Evolutionary conservation across 2,113 vertebrate species (phyloP), one percentile per base, ranked within the genome.

Genomic region (Miniopterus natalensis): DNA sequence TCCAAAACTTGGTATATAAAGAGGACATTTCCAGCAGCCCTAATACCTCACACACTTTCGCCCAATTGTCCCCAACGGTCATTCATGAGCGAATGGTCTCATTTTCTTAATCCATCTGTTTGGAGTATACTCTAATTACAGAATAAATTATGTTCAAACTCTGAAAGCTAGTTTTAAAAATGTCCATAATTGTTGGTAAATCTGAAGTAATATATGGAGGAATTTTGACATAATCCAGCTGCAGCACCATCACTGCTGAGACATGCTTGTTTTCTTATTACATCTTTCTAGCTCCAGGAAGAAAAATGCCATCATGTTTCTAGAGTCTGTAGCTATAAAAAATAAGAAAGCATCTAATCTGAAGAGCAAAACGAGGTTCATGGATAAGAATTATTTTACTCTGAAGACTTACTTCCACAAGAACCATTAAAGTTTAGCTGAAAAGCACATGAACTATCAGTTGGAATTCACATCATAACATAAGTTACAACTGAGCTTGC

Each of bases 91-190:
- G 21, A 87, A 8, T 3, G 1, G 27, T 92, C 18, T 92, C 0
- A 94, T 96, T 94, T 96, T n/a, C 96, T 96, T 68, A 78, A 12
- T 10, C 77, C 51, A 94, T 89, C 10, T 63, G 85, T 94, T 96
- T 18, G 45, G 1, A 13, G 84, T 81, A 4, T 31, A 90, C 25
- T 29, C 49, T 12, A 29, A n/a, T 70, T 74, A 84, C 4, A 42
- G 93, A 94, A 88, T 36, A 96, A 97, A 92, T 73, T 68, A 80
- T 61, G 68, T 57, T 45, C 90, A 93, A 89, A 25, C 13, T 96
- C 47, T 77, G 20, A 29, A 90, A 95, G 0, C 0, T 81, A 9
- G 7, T 71, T 97, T 87, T 40, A 97, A 95, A 97, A 98, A 96
- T 78, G 36, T 63, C 51, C n/a, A 65, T 68, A 92, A 90, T 55